Evolutionary conservation across 2,888 invertebrate species (phyloP), one percentile per base, ranked within the genome.

Genomic region (Teleogryllus oceanicus): DNA sequence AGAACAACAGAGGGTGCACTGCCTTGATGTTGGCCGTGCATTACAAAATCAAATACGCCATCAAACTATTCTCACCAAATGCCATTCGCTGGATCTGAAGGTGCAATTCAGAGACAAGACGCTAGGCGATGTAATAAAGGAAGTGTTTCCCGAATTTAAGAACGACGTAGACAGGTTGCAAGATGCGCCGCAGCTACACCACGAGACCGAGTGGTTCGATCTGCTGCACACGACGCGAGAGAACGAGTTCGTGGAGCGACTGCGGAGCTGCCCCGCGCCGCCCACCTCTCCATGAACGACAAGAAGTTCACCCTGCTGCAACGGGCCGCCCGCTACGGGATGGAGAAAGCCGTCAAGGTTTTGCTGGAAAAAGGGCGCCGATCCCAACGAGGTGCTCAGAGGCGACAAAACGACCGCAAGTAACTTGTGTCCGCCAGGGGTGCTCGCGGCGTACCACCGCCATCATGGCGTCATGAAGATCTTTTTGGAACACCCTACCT

Each of bases 351-450:
- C 83, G 88, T 84, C 82, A 89, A 82, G 18, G 81, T 82, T 49
- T 82, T 88, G 12, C 78, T 87, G 5, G 83, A 85, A 11, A 79
- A 80, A 10, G 84, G 84, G 84, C 21, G 81, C 85, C 1, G 84
- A 83, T 50, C 83, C 82, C 2, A 85, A 85, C 79, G 82, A 79
- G 16, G 37, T 37, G 37, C 37, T 37, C 8, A 5, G 8, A 37
- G 37, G 37, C 37, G 37, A 37, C 37, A 37, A 37, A 37, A 84
- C 83, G 24, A 20, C 50, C n/a, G 50, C 77, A 88, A 88, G 2
- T 88, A 90, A 80, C 88, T 89, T n/a, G 89, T 89, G 82, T 90
- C 91, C 20, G 91, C 92, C 0, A 87, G 93, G 86, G 91, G 91
- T 82, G 92, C 92, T 8, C 88, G 90, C 1, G 90, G 84, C 88